Evolutionary conservation across 2,797 vertebrate species (phyloP), one percentile per base, ranked within the genome.

Genomic region (Danio choprae): DNA sequence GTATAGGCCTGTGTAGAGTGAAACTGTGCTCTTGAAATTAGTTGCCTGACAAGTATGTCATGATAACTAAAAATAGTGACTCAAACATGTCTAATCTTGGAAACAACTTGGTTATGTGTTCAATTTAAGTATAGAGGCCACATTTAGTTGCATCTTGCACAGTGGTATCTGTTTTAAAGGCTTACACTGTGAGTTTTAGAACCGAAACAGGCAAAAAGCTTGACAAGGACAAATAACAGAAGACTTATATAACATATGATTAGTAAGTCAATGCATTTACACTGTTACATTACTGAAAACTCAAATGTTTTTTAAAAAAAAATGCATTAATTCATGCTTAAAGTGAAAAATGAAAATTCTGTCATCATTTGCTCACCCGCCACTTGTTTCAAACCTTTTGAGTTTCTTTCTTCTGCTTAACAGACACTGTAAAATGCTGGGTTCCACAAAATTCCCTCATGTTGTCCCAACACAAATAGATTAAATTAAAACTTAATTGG

Each of bases 141-240:
- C 18, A 18, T 48, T 13, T 12, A 2, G 55, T 60, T 73, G 41
- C 4, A 10, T 67, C 43, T 77, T 50, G 58, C 36, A 67, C 55
- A 58, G 48, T 46, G 41, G 18, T 69, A 15, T 40, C 41, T 60
- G 16, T 64, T 73, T 65, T 62, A 46, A 80, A 77, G 77, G 50
- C 80, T 77, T 58, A 48, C 73, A 60, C 48, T 77, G 72, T 58
- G 73, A n/a, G n/a, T n/a, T n/a, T 55, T 67, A 46, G n/a, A n/a
- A n/a, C n/a, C n/a, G n/a, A 59, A 79, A 79, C 41, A 63, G 62
- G 60, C 46, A 82, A 74, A 69, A 20, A 8, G 67, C 51, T 51
- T 51, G 48, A 53, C 48, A 51, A 40, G n/a, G 50, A 70, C 68
- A 41, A 63, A 63, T 43, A n/a, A 36, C 18, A 10, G 53, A 36